Evolutionary conservation across 2,888 invertebrate species (phyloP).

Genomic region (Pycnomerus fuliginosus): DNA sequence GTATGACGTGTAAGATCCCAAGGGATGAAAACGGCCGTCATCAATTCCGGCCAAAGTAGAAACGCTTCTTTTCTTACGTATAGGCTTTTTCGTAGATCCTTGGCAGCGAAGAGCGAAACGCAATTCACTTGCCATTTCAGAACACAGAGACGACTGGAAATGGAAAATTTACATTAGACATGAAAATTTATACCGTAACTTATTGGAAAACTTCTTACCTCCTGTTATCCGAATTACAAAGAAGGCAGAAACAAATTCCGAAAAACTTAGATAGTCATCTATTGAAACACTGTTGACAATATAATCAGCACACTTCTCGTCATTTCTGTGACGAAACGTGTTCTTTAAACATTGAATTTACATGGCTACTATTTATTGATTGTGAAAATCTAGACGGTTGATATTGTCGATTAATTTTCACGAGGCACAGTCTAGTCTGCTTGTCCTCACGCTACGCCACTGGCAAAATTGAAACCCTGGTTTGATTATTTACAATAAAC

Average conservation of each 20-base stretch:
- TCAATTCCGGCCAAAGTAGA: slow-evolving; percentile 39
- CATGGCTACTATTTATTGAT: slow-evolving; percentile 15
- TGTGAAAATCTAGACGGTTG: slow-evolving; percentile 29
- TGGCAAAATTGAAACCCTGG: no score
- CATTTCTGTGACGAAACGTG: neutral
- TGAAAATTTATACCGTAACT: neutral
- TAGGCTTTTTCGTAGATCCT: slow-evolving; percentile 59
- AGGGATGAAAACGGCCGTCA: slow-evolving; percentile 50
- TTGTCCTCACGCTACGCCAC: no score
- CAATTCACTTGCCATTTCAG: slow-evolving; percentile 73
- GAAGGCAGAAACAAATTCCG: slow-evolving; percentile 55
- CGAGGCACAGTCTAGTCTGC: no score
- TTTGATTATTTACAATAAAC: no score
- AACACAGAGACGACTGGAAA: slow-evolving; percentile 66
- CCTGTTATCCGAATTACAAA: slow-evolving; percentile 46
- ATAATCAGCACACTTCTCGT: slow-evolving; percentile 1
- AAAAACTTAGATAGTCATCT: slow-evolving; percentile 56
- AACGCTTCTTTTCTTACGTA: slow-evolving; percentile 42
- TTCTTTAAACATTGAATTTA: neutral
- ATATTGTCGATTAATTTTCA: slow-evolving; percentile 50
- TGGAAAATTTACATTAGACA: slow-evolving; percentile 27
- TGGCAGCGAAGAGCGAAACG: slow-evolving; percentile 69
- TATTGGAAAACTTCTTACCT: slow-evolving; percentile 2
- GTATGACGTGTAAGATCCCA: slow-evolving; percentile 63
- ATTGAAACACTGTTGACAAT: slow-evolving; percentile 17